Evolutionary conservation across 2,113 vertebrate genomes (phyloP).

Genomic region (Xiphias gladius): DNA sequence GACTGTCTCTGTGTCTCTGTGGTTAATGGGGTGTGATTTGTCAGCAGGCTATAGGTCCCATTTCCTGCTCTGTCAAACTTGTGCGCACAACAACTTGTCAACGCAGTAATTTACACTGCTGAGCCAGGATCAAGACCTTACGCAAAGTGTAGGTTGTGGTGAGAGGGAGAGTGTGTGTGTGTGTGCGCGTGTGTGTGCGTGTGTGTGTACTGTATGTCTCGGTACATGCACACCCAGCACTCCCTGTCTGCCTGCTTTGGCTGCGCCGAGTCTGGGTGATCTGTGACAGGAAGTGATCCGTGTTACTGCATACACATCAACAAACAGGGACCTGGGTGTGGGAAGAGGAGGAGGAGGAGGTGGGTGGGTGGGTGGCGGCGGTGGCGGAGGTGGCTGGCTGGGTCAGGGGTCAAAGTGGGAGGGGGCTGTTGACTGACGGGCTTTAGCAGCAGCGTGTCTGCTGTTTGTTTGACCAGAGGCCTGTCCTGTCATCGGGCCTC

Average conservation of each 20-base stretch:
- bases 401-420: conserved; percentile 58
- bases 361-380: conserved; percentile 17
- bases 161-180: not conserved
- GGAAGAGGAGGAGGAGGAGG: conserved; percentile 23
- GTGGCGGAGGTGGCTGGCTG: not conserved
- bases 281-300: conserved; percentile 77
- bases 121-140: conserved; percentile 30
- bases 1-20: conserved; percentile 12
- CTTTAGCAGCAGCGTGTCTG: conserved; percentile 69
- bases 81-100: conserved; percentile 69
- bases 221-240: not conserved
- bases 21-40: conserved; percentile 55
- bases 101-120: conserved; percentile 56
- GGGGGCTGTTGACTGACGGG: conserved; percentile 70
- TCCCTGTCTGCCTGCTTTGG: conserved; percentile 14
- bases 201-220: conserved; percentile 37
- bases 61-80: conserved; percentile 64
- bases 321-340: conserved; percentile 68
- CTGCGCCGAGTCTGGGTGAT: conserved; percentile 67
- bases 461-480: conserved; percentile 72
- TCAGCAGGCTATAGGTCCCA: conserved; percentile 36
- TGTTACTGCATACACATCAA: conserved; percentile 75
- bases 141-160: not conserved
- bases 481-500: conserved; percentile 57
- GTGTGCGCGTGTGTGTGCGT: conserved; percentile 17